A percentile compares a stretch with the other conserved stretches of the same genome.
These are phyloP conservation scores for Calyptommatus sinebrachiatus DNA, from an alignment of 2,113 vertebrate genomes.

Conservation along the genomic window DNA sequence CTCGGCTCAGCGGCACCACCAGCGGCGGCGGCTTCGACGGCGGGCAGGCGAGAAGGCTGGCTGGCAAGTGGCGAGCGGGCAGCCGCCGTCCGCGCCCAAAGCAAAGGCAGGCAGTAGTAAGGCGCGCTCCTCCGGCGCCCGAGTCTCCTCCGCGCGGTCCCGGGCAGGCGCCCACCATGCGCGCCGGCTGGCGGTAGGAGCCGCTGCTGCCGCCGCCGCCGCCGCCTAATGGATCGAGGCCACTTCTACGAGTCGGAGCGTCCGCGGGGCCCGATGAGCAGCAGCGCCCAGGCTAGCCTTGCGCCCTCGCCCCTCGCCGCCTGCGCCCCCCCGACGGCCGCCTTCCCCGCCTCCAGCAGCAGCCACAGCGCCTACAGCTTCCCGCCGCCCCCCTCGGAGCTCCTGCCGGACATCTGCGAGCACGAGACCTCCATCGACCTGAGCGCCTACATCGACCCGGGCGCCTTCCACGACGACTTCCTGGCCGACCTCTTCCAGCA, in stretches of 20 bases:
- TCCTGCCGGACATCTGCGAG: slow-evolving; percentile 90
- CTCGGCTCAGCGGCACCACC: too few species aligned
- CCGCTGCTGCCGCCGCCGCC: slow-evolving; percentile 40
- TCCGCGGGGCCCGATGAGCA: slow-evolving; percentile 85
- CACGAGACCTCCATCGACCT: slow-evolving; percentile 98
- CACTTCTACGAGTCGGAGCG: slow-evolving; percentile 94
- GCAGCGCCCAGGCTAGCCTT: slow-evolving; percentile 51
- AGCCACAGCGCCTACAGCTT: slow-evolving; percentile 77
- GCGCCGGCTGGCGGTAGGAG: slow-evolving; percentile 74
- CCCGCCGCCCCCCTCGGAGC: slow-evolving; percentile 74
- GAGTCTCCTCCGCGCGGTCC: too few species aligned
- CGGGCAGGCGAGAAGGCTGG: background rate
- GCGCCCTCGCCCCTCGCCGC: slow-evolving; percentile 21
- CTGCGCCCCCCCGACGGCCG: background rate
- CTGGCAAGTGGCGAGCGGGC: background rate
- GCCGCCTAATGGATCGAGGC: slow-evolving; percentile 91
- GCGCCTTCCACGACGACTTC: slow-evolving; percentile 98
- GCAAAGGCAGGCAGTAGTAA: slow-evolving; percentile 44
- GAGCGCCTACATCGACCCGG: slow-evolving; percentile 96
- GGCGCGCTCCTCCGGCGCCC: slow-evolving; percentile 67
- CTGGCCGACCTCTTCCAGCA: slow-evolving; percentile 95
- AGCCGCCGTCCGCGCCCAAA: slow-evolving; percentile 50
- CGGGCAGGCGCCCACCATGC: slow-evolving; percentile 85
- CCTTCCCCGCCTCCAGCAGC: slow-evolving; percentile 60
- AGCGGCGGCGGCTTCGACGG: background rate